phyloP scores from a whole-genome alignment of 2,797 vertebrate genomes.

The Potorous gilbertii region DNA sequence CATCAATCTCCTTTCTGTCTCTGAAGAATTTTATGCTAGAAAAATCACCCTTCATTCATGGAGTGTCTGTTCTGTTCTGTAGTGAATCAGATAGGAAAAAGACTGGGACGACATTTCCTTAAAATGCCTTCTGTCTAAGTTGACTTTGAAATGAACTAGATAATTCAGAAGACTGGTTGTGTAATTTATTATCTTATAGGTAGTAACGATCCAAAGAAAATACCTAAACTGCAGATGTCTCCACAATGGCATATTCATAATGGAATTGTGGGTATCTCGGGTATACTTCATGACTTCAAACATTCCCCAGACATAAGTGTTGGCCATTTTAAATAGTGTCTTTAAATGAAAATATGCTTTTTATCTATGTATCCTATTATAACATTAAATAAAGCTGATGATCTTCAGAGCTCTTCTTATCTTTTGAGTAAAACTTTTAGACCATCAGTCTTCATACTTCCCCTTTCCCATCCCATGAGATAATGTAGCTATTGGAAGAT shows the following conservation, averaged over 20 bases:
- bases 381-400: background rate
- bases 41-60: background rate
- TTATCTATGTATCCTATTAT: background rate
- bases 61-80: background rate
- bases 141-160: conserved; percentile 26
- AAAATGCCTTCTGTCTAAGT: background rate
- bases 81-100: background rate
- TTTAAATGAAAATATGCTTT: background rate
- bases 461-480: background rate
- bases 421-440: background rate
- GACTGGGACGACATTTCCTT: conserved; percentile 7
- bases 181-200: conserved; percentile 30
- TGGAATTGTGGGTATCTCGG: background rate
- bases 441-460: background rate
- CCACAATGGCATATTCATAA: background rate
- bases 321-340: background rate
- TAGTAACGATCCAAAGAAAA: conserved; percentile 24
- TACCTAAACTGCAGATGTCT: background rate
- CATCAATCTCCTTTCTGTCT: background rate
- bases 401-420: background rate
- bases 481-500: background rate
- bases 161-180: background rate
- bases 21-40: background rate
- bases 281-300: background rate
- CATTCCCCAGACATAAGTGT: background rate